Percentiles rank a stretch among this genome's conserved stretches.
These are phyloP conservation scores for Pocillopora grandis DNA, from an alignment of 92 coral and sea anemone genomes.

Conservation along the genomic window DNA sequence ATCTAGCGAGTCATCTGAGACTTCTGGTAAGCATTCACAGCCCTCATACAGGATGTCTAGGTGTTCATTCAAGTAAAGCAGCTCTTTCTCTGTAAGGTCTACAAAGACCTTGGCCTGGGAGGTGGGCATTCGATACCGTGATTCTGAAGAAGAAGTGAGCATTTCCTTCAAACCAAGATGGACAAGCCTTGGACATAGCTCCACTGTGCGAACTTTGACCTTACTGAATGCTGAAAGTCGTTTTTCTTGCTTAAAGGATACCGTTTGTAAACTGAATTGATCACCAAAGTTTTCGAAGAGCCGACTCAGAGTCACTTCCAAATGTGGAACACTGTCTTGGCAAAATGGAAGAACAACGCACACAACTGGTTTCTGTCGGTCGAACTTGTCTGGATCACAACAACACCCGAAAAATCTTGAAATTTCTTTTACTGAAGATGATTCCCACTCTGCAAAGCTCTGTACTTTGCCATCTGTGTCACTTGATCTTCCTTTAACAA, in stretches of 20 bases:
- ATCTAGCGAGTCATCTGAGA: slow-evolving; percentile 27
- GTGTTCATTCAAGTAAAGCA: slow-evolving; percentile 65
- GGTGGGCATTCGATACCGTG: slow-evolving; percentile 73
- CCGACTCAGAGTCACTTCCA: slow-evolving; percentile 68
- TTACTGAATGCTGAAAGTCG: slow-evolving; percentile 18
- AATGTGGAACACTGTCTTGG: slow-evolving; percentile 47
- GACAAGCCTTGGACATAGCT: slow-evolving; percentile 60
- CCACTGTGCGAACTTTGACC: slow-evolving; percentile 32
- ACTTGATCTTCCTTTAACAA: slow-evolving; percentile 80
- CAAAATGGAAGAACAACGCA: slow-evolving; percentile 77
- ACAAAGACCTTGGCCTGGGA: slow-evolving; percentile 63
- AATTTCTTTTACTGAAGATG: slow-evolving; percentile 60
- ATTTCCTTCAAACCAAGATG: slow-evolving; percentile 54
- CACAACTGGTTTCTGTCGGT: slow-evolving; percentile 77
- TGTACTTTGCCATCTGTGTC: slow-evolving; percentile 61
- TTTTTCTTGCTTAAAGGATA: slow-evolving; percentile 51
- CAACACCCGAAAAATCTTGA: slow-evolving; percentile 74
- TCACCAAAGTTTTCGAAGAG: slow-evolving; percentile 77
- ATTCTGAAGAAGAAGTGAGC: slow-evolving; percentile 30
- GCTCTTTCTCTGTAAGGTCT: slow-evolving; percentile 60
- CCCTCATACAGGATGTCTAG: slow-evolving; percentile 72
- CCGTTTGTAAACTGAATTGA: slow-evolving; percentile 46
- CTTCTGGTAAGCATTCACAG: slow-evolving; percentile 65
- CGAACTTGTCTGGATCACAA: slow-evolving; percentile 84
- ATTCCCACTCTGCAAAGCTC: slow-evolving; percentile 72